These are phyloP conservation scores for Leptinotarsa haldemani DNA, from an alignment of 2,888 invertebrate genomes.

Conservation along the genomic window DNA sequence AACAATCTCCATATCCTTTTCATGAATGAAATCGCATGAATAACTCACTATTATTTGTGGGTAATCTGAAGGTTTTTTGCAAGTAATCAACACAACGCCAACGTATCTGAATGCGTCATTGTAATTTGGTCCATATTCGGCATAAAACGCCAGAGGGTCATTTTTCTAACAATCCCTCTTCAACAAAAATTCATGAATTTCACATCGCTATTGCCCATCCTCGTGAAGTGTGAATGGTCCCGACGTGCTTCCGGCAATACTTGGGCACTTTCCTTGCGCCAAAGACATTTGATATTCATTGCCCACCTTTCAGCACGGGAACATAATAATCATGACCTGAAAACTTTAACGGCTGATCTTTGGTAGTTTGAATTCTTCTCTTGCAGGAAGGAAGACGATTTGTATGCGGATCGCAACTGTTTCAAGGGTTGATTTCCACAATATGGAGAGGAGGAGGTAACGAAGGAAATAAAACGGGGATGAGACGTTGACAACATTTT, in stretches of 20 bases:
- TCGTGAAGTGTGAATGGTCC: neutral
- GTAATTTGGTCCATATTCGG: neutral
- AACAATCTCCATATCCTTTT: too few species aligned
- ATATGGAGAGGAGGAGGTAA: neutral
- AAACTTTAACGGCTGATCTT: conserved; percentile 17
- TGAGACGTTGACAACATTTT: conserved; percentile 12
- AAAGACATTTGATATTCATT: conserved; percentile 18
- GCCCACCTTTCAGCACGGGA: conserved; percentile 15
- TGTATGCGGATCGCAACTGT: conserved; percentile 15
- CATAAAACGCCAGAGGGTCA: neutral
- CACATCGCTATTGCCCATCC: neutral
- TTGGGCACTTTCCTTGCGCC: neutral
- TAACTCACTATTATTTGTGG: neutral
- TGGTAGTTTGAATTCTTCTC: conserved; percentile 16
- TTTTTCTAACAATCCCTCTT: neutral
- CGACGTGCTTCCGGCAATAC: conserved; percentile 13
- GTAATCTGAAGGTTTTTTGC: too few species aligned
- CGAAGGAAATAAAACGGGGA: neutral
- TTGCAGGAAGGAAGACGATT: conserved; percentile 12
- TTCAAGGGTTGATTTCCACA: conserved; percentile 17
- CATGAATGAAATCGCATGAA: neutral
- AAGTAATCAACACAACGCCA: too few species aligned
- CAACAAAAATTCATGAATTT: neutral
- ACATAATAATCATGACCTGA: conserved; percentile 16
- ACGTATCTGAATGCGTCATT: neutral